Conservation (phyloP, 2,888 invertebrate genomes). For the Drosophila rellima region DNA sequence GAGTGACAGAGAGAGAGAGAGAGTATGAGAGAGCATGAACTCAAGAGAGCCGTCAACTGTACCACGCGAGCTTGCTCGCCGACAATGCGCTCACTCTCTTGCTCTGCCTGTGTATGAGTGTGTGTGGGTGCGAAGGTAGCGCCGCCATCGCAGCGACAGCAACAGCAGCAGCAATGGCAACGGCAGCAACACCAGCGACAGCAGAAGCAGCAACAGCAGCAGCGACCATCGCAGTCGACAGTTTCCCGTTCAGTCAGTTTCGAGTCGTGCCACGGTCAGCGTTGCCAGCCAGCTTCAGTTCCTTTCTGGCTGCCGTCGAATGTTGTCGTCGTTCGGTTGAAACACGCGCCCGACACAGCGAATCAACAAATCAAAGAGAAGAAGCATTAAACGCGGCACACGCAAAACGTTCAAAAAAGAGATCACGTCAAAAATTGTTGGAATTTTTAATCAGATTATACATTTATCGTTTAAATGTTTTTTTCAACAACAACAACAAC, state of each 20-base stretch:
- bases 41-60: slow-evolving; percentile 70
- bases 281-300: slow-evolving; percentile 84
- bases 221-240: slow-evolving; percentile 60
- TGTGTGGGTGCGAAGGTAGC: slow-evolving; percentile 68
- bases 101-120: neutral
- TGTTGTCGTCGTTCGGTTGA: slow-evolving; percentile 84
- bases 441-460: slow-evolving; percentile 9
- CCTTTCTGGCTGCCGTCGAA: slow-evolving; percentile 86
- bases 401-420: slow-evolving; percentile 37
- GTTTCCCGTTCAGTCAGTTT: slow-evolving; percentile 82
- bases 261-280: slow-evolving; percentile 81
- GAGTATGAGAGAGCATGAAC: slow-evolving; percentile 20
- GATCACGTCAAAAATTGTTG: slow-evolving; percentile 45
- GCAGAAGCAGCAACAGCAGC: slow-evolving; percentile 42
- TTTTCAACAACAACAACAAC: slow-evolving; percentile 42
- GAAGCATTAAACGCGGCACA: slow-evolving; percentile 49
- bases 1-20: slow-evolving; percentile 34
- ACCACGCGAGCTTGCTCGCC: slow-evolving; percentile 53
- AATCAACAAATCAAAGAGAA: slow-evolving; percentile 52
- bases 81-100: slow-evolving; percentile 15
- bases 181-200: slow-evolving; percentile 29
- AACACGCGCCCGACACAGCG: slow-evolving; percentile 63
- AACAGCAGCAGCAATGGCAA: slow-evolving; percentile 24
- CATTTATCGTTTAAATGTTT: slow-evolving; percentile 10
- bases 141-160: slow-evolving; percentile 45